Conservation (phyloP, 2,888 invertebrate genomes). For the Beris morrisii region DNA sequence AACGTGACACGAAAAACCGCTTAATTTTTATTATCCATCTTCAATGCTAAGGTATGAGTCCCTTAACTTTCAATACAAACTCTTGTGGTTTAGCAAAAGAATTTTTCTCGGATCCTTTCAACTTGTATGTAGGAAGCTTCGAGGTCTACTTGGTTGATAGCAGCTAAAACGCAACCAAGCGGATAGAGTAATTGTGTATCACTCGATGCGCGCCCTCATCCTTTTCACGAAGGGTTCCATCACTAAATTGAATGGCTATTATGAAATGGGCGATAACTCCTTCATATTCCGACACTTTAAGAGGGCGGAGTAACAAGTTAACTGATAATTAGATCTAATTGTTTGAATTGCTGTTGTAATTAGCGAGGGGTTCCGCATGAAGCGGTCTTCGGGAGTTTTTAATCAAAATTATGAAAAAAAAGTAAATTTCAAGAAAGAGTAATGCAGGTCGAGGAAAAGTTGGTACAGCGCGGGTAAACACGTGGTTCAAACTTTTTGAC, state of each 20-base stretch:
- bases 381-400: too few relatives aligned
- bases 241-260: conserved; percentile 26
- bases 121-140: conserved; percentile 10
- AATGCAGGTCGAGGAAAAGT: too few relatives aligned
- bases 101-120: conserved; percentile 1
- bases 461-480: too few relatives aligned
- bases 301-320: conserved; percentile 22
- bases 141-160: conserved; percentile 11
- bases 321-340: conserved; percentile 19
- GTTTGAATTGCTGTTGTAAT: conserved; percentile 11
- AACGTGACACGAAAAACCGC: conserved; percentile 41
- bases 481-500: too few relatives aligned
- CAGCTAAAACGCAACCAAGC: conserved; percentile 30
- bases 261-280: conserved; percentile 17
- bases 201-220: conserved; percentile 31
- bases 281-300: conserved; percentile 8
- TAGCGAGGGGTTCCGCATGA: too few relatives aligned
- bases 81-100: conserved; percentile 26
- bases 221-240: conserved; percentile 17
- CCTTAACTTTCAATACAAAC: conserved; percentile 18
- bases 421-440: too few relatives aligned
- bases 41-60: conserved; percentile 29
- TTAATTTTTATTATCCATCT: conserved; percentile 36
- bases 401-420: too few relatives aligned
- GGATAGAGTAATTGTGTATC: conserved; percentile 39